Base-by-base conservation (phyloP, 2,797 vertebrate genomes). In the Sciurus vulgaris region DNA sequence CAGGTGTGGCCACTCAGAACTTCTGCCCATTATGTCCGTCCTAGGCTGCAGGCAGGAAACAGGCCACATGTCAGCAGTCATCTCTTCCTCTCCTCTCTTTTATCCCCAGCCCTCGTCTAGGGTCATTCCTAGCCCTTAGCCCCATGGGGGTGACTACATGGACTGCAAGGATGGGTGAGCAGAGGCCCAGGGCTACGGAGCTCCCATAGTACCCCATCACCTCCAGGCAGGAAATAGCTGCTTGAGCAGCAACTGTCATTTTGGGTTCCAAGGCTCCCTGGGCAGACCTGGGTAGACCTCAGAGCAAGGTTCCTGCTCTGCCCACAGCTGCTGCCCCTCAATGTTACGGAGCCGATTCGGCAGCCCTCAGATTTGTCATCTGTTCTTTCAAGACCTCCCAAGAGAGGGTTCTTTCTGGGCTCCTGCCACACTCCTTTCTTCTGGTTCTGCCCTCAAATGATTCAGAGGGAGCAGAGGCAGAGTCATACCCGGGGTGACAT, bases 61-160 rank as follows among this genome's bases (percentile, higher is more conserved):
- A 14, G 28, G 7, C 7, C 33, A 20, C 20, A 26, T 1, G 20
- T 17, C 9, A 2, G 7, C 5, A 11, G 20, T 17, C 44, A 2
- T 89, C 67, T 65, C 56, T 91, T 91, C 84, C 51, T 26, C 35
- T 88, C 54, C 59, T 78, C 59, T 78, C 59, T 90, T 81, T 38
- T 81, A 33, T n/a, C 44, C 79, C 63, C 8, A 1, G 61, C 38
- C 65, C 47, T 33, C 51, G 49, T 79, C 79, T 15, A 54, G 22
- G 18, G 59, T 59, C 51, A 65, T 28, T 88, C 33, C 51, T 76
- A 26, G 15, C 26, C 35, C 28, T 85, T 56, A 81, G 65, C 18
- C 56, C 85, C n/a, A 11, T 44, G 28, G 33, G 72, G 38, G 30
- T 33, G 47, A 70, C 82, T 61, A 61, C 73, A 63, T 0, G 6